Conservation (phyloP, 1,140 invertebrate genomes). For the Euschistus heros region DNA sequence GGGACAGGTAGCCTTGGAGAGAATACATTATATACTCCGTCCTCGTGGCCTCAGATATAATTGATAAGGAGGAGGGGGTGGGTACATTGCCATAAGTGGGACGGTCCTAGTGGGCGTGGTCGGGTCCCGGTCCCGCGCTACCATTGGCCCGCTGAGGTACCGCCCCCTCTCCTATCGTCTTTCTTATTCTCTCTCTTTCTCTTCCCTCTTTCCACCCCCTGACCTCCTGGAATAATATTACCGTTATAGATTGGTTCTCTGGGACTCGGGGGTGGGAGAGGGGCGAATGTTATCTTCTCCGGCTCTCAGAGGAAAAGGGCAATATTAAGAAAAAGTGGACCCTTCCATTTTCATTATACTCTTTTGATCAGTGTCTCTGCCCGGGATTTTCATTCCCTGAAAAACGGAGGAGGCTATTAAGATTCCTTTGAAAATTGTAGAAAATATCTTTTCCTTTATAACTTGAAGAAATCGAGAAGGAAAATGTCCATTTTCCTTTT, state of each 20-base stretch:
- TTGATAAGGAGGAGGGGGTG: not conserved
- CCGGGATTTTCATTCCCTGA: no score
- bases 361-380: slow-evolving; percentile 3
- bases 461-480: no score
- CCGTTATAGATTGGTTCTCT: slow-evolving; percentile 10
- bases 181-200: slow-evolving; percentile 9
- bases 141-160: not conserved
- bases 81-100: slow-evolving; percentile 6
- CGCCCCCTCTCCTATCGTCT: not conserved
- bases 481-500: no score
- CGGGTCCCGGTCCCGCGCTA: not conserved
- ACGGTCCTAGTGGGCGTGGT: not conserved
- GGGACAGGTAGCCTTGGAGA: no score
- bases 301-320: not conserved
- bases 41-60: no score
- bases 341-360: slow-evolving; percentile 13
- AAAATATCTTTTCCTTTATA: no score
- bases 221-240: slow-evolving; percentile 1
- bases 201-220: not conserved
- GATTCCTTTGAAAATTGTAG: no score
- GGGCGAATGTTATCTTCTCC: not conserved
- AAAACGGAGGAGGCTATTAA: no score
- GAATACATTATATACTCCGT: no score
- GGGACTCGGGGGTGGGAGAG: not conserved
- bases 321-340: slow-evolving; percentile 6